A percentile compares a stretch with the other conserved stretches of the same genome.
These are phyloP conservation scores for Eupelmus urozonus DNA, from an alignment of 2,888 invertebrate genomes.

Conservation along the genomic window DNA sequence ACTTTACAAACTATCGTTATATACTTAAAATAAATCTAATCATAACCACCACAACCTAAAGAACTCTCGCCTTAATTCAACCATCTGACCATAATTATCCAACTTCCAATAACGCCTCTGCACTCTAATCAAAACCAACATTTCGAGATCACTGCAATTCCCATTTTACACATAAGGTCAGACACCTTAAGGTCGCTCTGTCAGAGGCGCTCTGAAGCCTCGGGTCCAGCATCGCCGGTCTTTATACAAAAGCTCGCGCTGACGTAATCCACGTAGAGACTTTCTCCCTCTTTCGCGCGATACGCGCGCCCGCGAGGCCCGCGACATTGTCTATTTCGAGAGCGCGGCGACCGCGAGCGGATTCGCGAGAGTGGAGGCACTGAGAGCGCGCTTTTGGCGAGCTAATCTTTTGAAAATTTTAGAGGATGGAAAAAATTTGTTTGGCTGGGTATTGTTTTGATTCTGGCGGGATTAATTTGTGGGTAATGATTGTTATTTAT, in stretches of 20 bases:
- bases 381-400: too few species aligned
- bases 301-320: conserved; percentile 23
- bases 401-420: too few species aligned
- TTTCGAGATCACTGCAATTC: neutral
- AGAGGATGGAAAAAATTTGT: too few species aligned
- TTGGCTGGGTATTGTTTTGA: too few species aligned
- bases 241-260: conserved; percentile 65
- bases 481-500: too few species aligned
- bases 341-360: conserved; percentile 60
- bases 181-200: neutral
- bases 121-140: neutral
- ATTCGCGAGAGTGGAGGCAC: conserved; percentile 2
- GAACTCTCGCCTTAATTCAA: too few species aligned
- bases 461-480: too few species aligned
- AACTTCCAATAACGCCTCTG: neutral
- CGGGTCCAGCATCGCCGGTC: conserved; percentile 25
- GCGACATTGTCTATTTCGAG: conserved; percentile 71
- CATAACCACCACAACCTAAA: too few species aligned
- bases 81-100: too few species aligned
- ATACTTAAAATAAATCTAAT: too few species aligned
- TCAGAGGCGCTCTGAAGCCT: conserved; percentile 6
- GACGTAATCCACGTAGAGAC: conserved; percentile 45
- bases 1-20: too few species aligned
- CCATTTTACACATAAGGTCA: neutral
- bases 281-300: neutral